A percentile compares a stretch with the other conserved stretches of the same genome.
Conservation (phyloP, 2,113 vertebrate species). For the Struthio camelus region DNA sequence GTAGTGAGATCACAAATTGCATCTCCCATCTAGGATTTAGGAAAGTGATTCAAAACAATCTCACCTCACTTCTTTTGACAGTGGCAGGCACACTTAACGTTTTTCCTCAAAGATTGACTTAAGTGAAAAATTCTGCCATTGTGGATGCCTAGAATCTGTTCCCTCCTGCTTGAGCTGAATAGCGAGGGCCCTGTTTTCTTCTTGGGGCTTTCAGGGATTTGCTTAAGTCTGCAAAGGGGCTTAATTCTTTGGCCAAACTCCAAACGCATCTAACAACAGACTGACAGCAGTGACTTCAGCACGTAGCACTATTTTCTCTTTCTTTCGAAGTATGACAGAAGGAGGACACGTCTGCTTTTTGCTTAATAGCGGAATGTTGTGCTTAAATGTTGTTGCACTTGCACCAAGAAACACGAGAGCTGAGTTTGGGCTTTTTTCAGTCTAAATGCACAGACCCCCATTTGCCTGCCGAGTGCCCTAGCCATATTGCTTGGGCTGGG, state of each 20-base stretch:
- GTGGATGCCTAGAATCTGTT: not conserved
- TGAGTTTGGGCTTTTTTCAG: not conserved
- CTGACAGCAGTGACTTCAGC: not conserved
- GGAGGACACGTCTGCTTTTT: not conserved
- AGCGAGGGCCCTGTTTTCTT: not conserved
- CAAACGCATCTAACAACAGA: not conserved
- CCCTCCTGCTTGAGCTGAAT: not conserved
- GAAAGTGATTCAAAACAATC: not conserved
- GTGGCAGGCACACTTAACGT: not conserved
- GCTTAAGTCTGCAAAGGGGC: not conserved
- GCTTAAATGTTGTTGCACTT: not conserved
- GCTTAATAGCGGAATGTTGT: not conserved
- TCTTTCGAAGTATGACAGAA: not conserved
- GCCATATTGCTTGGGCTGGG: not conserved
- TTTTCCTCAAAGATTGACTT: not conserved
- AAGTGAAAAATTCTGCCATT: not conserved
- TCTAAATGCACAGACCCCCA: not conserved
- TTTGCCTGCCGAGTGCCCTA: not conserved
- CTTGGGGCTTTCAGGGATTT: not conserved
- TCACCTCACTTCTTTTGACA: not conserved
- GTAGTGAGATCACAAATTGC: not conserved
- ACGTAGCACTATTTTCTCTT: not conserved
- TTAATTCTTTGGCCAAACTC: not conserved
- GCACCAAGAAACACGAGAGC: not conserved
- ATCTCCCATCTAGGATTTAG: not conserved